Evolutionary conservation across 2,888 invertebrate species (phyloP).

Genomic region (Palloptera scutellata): DNA sequence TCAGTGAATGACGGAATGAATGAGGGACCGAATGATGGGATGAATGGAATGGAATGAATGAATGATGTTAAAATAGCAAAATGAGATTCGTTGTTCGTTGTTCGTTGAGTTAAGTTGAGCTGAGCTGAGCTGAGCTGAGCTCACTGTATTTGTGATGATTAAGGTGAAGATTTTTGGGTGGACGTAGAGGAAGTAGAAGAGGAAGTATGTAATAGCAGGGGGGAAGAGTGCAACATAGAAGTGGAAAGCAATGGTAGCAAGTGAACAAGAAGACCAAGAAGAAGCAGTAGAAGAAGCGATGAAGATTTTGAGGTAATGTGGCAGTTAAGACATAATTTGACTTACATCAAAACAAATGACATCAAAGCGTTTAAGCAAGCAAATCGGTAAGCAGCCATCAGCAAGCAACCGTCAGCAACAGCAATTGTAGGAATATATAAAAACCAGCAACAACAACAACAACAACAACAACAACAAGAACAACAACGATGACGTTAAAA

Average conservation of each 20-base stretch:
- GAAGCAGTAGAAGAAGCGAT: neutral
- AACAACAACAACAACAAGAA: too few species aligned
- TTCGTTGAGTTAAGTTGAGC: too few species aligned
- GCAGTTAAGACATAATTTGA: constrained; percentile 13
- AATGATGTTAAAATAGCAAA: too few species aligned
- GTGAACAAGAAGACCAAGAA: neutral
- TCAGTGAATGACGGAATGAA: neutral
- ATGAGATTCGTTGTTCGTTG: too few species aligned
- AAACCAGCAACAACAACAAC: too few species aligned
- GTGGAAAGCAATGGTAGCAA: neutral
- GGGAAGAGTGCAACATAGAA: neutral
- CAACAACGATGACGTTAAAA: too few species aligned
- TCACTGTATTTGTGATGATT: too few species aligned
- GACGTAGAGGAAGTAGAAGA: neutral
- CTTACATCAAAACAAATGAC: constrained; percentile 13
- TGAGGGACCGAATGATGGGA: too few species aligned
- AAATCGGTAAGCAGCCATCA: neutral
- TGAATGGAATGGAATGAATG: too few species aligned
- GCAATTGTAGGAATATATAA: too few species aligned
- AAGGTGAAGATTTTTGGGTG: neutral
- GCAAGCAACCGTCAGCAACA: too few species aligned
- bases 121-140: too few species aligned
- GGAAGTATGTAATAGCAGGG: neutral
- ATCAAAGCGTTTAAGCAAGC: neutral
- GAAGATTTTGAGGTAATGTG: neutral